These are phyloP conservation scores for Balaeniceps rex DNA, from an alignment of 2,113 vertebrate species.

Conservation along the genomic window DNA sequence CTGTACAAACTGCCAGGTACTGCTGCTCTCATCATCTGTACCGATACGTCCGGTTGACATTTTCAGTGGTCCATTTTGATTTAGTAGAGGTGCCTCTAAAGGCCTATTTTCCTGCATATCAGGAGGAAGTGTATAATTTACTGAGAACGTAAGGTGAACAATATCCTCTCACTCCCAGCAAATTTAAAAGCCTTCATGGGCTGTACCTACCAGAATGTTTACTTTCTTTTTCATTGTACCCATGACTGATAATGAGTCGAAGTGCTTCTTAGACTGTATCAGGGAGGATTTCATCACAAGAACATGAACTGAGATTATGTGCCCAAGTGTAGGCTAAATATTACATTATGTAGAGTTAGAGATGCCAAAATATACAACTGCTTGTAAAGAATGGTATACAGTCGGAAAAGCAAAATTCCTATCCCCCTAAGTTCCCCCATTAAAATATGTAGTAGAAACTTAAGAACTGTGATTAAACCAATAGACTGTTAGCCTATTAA, in stretches of 20 bases:
- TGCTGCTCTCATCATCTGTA: background rate
- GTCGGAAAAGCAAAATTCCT: background rate
- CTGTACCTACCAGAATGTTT: background rate
- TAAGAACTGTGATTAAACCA: background rate
- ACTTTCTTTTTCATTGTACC: background rate
- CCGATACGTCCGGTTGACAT: rapidly evolving
- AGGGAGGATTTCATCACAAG: background rate
- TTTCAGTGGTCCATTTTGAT: background rate
- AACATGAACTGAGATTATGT: background rate
- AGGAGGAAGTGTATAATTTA: background rate
- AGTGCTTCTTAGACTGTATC: background rate
- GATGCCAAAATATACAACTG: background rate
- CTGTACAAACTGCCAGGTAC: background rate
- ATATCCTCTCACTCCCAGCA: background rate
- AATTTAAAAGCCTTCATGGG: background rate
- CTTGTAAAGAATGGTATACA: background rate
- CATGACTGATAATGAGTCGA: background rate
- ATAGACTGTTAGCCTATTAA: background rate
- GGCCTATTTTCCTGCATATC: background rate
- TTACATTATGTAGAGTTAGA: background rate
- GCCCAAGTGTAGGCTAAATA: background rate
- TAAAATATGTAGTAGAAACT: background rate
- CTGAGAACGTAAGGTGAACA: background rate
- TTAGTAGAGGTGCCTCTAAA: background rate
- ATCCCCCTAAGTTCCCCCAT: background rate